phyloP scores from a whole-genome alignment of 2,113 vertebrate genomes.

The Syngnathus floridae region DNA sequence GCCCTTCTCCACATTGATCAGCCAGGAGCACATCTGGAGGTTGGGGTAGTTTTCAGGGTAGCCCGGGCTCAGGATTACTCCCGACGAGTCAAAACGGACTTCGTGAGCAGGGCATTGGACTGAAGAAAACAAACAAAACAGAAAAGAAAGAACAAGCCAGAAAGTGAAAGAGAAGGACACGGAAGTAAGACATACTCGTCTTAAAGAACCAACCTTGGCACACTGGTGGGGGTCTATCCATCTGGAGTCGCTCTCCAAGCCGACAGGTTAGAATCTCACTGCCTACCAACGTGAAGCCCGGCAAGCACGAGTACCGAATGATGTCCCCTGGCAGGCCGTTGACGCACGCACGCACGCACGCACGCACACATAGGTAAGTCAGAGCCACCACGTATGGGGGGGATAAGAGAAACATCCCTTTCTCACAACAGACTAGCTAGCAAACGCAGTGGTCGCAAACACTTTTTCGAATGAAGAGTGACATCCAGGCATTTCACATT shows the following conservation, averaged over 20 bases:
- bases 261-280: slow-evolving; percentile 92
- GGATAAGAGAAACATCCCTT: slow-evolving; percentile 2
- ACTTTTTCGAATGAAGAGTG: slow-evolving; percentile 57
- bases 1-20: slow-evolving; percentile 93
- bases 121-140: slow-evolving; percentile 34
- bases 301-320: slow-evolving; percentile 89
- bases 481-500: slow-evolving; percentile 31
- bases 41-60: slow-evolving; percentile 95
- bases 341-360: slow-evolving; percentile 16
- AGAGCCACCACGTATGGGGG: background rate
- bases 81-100: slow-evolving; percentile 89
- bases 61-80: slow-evolving; percentile 91
- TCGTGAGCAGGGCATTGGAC: slow-evolving; percentile 93
- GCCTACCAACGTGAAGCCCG: slow-evolving; percentile 91
- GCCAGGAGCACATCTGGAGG: slow-evolving; percentile 96
- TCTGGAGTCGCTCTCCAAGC: slow-evolving; percentile 87
- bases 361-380: slow-evolving; percentile 19
- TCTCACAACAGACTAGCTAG: slow-evolving; percentile 6
- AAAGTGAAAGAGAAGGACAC: background rate
- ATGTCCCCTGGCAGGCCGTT: slow-evolving; percentile 82
- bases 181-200: background rate
- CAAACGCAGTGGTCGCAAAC: slow-evolving; percentile 29
- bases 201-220: slow-evolving; percentile 81
- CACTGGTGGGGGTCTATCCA: slow-evolving; percentile 86
- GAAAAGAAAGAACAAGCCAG: background rate